Evolutionary conservation across 2,797 vertebrate genomes (phyloP), one percentile per base, ranked within the genome.

Genomic region (Morelia viridis): DNA sequence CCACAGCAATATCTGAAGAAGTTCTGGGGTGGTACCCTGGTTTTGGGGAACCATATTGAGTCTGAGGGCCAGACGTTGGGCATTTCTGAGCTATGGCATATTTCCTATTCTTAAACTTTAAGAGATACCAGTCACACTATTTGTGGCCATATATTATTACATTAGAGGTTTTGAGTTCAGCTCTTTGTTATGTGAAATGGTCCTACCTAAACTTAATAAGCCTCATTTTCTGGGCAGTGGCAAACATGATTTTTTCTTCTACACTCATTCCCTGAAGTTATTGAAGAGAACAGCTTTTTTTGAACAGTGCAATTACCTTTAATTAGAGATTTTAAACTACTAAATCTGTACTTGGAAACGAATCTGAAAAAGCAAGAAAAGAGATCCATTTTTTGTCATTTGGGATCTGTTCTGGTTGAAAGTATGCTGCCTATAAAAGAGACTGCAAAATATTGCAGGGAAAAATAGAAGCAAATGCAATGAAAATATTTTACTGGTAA

Each of bases 401-500:
- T 28, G 50, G 12, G n/a, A 65, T 62, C 71, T 0, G 68, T 35
- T 60, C 35, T 46, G 8, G 46, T 85, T 85, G 53, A 68, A 94
- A 91, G 90, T 5, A 89, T 0, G 3, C 4, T 26, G 46, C 6
- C 17, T 71, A 85, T 91, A 1, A 35, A 91, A 89, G 26, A 92
- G 89, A 93, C 80, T 46, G 91, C 0, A 2, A 62, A 89, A 46
- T 13, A 5, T 83, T 91, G 56, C 57, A 90, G 24, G 31, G 28
- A 89, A 90, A 90, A 87, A 80, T 92, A 61, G 2, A 90, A 95
- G 87, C 90, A 92, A 5, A 60, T 90, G 80, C 90, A 88, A 89
- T 91, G 94, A 95, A 88, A 94, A 71, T 89, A 84, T 8, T 90
- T 4, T 56, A 17, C 17, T 89, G 87, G 22, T 93, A 94, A 95